phyloP scores from a whole-genome alignment of 2,113 vertebrate species.

The Scophthalmus maximus region DNA sequence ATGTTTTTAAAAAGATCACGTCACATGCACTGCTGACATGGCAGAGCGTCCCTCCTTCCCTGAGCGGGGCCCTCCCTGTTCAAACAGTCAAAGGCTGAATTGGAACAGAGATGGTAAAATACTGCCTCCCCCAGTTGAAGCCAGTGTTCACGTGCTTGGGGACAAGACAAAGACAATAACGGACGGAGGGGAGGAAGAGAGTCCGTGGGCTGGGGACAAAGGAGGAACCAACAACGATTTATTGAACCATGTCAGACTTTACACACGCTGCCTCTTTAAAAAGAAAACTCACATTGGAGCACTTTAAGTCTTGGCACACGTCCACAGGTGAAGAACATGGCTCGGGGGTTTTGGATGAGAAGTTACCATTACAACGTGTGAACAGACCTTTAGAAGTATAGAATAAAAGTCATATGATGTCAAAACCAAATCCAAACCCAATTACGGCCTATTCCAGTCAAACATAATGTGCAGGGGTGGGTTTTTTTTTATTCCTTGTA shows the following conservation, averaged over 20 bases:
- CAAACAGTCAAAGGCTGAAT: conserved; percentile 52
- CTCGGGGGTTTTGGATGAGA: conserved; percentile 8
- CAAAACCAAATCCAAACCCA: conserved; percentile 4
- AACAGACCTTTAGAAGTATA: conserved; percentile 6
- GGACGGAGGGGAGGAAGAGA: conserved; percentile 31
- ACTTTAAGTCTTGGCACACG: conserved; percentile 3
- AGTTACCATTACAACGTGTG: conserved; percentile 8
- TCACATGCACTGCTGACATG: neutral
- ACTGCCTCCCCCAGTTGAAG: conserved; percentile 28
- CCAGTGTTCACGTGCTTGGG: conserved; percentile 42
- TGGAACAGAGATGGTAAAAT: conserved; percentile 50
- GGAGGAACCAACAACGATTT: conserved; percentile 8
- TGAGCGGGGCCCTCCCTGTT: conserved; percentile 37
- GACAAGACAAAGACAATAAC: conserved; percentile 46
- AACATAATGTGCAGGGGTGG: neutral
- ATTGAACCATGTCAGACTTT: conserved; percentile 21
- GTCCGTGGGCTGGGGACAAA: neutral
- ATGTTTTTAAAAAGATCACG: conserved; percentile 38
- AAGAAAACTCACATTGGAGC: neutral
- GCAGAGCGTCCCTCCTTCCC: conserved; percentile 16
- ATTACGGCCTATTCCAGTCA: conserved; percentile 7
- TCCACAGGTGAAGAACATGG: conserved; percentile 40
- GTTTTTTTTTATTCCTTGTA: conserved; percentile 8
- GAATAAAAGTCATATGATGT: conserved; percentile 5
- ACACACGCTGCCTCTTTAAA: neutral